phyloP scores from a whole-genome alignment of 2,113 vertebrate species.

The Drymodes brunneopygia region DNA sequence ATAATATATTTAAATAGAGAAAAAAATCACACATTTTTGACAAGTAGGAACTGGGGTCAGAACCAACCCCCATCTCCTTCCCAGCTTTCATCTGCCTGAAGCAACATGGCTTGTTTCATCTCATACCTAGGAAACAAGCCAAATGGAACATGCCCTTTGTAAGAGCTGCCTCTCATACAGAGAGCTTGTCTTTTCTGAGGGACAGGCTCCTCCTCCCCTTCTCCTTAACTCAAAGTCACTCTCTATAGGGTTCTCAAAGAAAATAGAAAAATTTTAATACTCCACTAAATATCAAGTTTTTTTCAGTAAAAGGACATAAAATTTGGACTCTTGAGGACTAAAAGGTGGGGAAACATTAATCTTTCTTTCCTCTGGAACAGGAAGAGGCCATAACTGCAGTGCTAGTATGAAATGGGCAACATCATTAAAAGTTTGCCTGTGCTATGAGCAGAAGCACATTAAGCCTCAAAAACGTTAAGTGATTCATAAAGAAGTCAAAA shows the following conservation, averaged over 20 bases:
- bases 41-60: slow-evolving; percentile 44
- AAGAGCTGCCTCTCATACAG: neutral
- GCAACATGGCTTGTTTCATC: slow-evolving; percentile 25
- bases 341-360: neutral
- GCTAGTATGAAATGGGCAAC: neutral
- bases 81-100: slow-evolving; percentile 39
- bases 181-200: neutral
- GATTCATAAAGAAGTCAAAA: neutral
- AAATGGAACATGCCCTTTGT: neutral
- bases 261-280: neutral
- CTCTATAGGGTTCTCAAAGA: neutral
- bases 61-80: slow-evolving; percentile 13
- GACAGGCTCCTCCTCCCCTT: neutral
- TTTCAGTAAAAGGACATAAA: neutral
- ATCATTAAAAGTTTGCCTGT: neutral
- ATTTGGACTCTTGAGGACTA: neutral
- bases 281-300: rapidly evolving
- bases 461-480: neutral
- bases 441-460: neutral
- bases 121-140: slow-evolving; percentile 27
- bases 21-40: slow-evolving; percentile 46
- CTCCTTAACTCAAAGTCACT: neutral
- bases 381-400: neutral
- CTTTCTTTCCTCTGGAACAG: neutral
- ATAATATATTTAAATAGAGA: slow-evolving; percentile 12